Percentiles rank a stretch among this genome's conserved stretches.
Evolutionary conservation across 23 tunicate species (phyloP).

Genomic region (Oikopleura dioica): DNA sequence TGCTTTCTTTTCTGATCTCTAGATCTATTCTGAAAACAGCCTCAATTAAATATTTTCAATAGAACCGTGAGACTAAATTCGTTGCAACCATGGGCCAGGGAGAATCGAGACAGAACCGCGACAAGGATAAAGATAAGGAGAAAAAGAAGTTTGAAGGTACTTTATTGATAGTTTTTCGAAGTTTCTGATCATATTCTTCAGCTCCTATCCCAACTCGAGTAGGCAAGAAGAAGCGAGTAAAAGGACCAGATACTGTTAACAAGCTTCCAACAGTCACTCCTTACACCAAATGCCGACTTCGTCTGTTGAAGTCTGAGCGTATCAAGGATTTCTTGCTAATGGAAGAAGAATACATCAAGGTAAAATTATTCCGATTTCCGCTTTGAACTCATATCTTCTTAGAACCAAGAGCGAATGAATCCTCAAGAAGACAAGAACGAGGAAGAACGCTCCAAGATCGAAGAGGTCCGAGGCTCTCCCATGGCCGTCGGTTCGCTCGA

Average conservation of each 20-base stretch:
- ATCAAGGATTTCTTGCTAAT: constrained; percentile 87
- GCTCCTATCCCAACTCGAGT: constrained; percentile 77
- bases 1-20: no score
- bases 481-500: constrained; percentile 98
- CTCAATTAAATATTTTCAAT: no score
- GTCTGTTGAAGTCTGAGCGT: constrained; percentile 68
- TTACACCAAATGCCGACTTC: constrained; percentile 72
- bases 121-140: constrained; percentile 61
- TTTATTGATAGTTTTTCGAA: neutral
- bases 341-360: constrained; percentile 96
- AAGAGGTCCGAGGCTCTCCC: constrained; percentile 94
- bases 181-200: neutral
- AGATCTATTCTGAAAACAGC: no score
- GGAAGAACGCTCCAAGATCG: constrained; percentile 96
- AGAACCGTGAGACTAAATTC: no score
- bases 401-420: no score
- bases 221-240: constrained; percentile 62
- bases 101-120: neutral
- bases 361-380: constrained; percentile 1
- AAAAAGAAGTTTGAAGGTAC: constrained; percentile 76
- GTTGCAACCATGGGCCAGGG: neutral
- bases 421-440: constrained; percentile 10
- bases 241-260: constrained; percentile 98
- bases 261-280: constrained; percentile 88
- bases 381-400: neutral